phyloP scores from a whole-genome alignment of 2,113 vertebrate species.

The Ptychochromis oligacanthus region DNA sequence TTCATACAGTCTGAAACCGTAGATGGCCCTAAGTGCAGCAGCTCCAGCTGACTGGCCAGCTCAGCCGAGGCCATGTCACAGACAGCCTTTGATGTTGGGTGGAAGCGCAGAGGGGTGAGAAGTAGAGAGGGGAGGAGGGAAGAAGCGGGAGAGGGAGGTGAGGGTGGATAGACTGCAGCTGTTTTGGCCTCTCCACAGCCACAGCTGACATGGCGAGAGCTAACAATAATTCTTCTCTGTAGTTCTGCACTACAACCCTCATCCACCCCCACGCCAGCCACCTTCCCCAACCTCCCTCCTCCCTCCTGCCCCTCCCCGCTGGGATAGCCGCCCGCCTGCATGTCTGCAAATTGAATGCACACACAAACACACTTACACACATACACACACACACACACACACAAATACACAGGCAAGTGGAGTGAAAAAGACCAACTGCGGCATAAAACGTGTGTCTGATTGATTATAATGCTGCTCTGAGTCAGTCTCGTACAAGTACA shows the following conservation, averaged over 20 bases:
- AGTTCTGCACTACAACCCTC: constrained; percentile 32
- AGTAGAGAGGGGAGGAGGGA: constrained; percentile 5
- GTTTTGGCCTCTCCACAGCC: constrained; percentile 68
- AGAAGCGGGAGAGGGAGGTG: constrained; percentile 17
- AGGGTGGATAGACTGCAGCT: constrained; percentile 62
- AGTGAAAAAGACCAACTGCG: constrained; percentile 14
- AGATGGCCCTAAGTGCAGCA: constrained; percentile 49
- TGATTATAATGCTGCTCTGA: constrained; percentile 17
- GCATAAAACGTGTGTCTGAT: not conserved
- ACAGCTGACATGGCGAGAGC: constrained; percentile 64
- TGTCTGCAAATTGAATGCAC: constrained; percentile 24
- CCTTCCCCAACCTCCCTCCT: not conserved
- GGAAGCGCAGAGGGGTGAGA: constrained; percentile 28
- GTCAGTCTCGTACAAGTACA: not conserved
- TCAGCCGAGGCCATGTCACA: constrained; percentile 59
- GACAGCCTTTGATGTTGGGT: constrained; percentile 71
- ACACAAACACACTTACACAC: not conserved
- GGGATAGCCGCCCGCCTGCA: constrained; percentile 5
- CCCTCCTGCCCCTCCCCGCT: not conserved
- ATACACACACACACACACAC: not conserved
- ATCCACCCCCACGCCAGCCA: not conserved
- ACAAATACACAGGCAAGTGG: not conserved
- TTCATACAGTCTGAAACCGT: constrained; percentile 53
- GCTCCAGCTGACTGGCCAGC: constrained; percentile 31
- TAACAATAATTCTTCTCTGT: constrained; percentile 65